phyloP scores from a whole-genome alignment of 1,140 invertebrate species.

The Chymomyza costata region DNA sequence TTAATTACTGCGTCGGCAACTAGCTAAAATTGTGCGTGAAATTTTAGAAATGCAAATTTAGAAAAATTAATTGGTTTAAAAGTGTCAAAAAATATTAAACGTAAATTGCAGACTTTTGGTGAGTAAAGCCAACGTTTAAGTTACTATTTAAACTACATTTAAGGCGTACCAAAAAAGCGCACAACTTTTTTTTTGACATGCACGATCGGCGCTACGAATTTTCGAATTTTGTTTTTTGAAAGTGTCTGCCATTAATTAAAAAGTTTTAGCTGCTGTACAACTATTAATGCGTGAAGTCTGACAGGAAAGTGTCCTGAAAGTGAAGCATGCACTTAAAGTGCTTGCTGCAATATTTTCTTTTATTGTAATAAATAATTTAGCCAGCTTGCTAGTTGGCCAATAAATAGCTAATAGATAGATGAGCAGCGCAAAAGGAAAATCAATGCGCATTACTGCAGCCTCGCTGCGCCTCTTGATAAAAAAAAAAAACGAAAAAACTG shows the following conservation, averaged over 20 bases:
- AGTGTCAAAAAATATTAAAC: no score
- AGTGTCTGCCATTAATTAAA: conserved; percentile 62
- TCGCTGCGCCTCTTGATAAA: conserved; percentile 54
- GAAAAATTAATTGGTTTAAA: conserved; percentile 8
- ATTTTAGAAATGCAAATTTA: conserved; percentile 10
- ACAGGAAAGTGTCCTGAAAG: no score
- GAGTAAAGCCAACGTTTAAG: no score
- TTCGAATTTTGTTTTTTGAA: no score
- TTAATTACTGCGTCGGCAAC: conserved; percentile 11
- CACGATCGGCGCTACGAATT: no score
- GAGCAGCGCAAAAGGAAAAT: conserved; percentile 42
- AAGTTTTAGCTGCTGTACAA: conserved; percentile 58
- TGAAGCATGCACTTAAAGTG: no score
- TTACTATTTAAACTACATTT: no score
- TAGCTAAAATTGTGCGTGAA: conserved; percentile 27
- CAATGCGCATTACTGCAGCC: conserved; percentile 66
- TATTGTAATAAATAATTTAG: conserved; percentile 16
- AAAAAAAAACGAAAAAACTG: no score
- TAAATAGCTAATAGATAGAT: conserved; percentile 27
- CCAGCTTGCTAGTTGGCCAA: no score
- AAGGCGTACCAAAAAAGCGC: no score
- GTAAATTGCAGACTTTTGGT: no score
- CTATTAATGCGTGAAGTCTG: conserved; percentile 52
- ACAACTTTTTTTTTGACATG: no score
- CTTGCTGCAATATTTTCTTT: conserved; percentile 15